Evolutionary conservation across 2,113 vertebrate species (phyloP).

Genomic region (Epinephelus cyanopodus): DNA sequence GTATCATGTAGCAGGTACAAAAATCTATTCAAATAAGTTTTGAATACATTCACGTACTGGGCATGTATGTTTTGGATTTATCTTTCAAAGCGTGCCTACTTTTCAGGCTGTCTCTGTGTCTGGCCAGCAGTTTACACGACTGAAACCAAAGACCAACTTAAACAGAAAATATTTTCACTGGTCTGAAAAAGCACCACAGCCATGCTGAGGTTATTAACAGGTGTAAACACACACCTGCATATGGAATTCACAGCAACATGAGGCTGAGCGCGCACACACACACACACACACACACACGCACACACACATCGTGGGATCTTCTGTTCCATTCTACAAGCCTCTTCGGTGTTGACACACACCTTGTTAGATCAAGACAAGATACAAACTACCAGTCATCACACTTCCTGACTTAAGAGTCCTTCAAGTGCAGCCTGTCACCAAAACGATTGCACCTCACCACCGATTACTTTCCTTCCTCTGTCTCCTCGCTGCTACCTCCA

Average conservation of each 20-base stretch:
- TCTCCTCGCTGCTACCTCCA: neutral
- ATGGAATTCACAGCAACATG: slow-evolving; percentile 19
- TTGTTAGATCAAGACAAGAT: neutral
- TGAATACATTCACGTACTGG: neutral
- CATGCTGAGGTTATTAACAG: neutral
- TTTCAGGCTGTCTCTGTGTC: neutral
- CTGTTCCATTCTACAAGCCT: neutral
- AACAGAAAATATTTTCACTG: slow-evolving; percentile 17
- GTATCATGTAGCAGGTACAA: neutral
- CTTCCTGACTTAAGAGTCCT: neutral
- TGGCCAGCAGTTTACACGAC: neutral
- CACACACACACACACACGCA: neutral
- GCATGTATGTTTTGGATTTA: neutral
- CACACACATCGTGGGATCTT: neutral
- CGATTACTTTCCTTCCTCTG: slow-evolving; percentile 11
- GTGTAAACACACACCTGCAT: neutral
- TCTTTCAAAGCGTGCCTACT: neutral
- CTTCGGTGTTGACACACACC: slow-evolving; percentile 5
- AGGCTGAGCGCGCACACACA: too few species aligned
- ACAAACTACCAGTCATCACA: neutral
- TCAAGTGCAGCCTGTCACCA: slow-evolving; percentile 12
- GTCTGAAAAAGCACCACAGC: slow-evolving; percentile 12
- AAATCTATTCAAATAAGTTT: neutral
- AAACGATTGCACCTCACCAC: neutral
- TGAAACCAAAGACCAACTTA: slow-evolving; percentile 2